A percentile compares a stretch with the other conserved stretches of the same genome.
These are phyloP conservation scores for Penaeus indicus DNA, from an alignment of 1,140 invertebrate species.

Conservation along the genomic window DNA sequence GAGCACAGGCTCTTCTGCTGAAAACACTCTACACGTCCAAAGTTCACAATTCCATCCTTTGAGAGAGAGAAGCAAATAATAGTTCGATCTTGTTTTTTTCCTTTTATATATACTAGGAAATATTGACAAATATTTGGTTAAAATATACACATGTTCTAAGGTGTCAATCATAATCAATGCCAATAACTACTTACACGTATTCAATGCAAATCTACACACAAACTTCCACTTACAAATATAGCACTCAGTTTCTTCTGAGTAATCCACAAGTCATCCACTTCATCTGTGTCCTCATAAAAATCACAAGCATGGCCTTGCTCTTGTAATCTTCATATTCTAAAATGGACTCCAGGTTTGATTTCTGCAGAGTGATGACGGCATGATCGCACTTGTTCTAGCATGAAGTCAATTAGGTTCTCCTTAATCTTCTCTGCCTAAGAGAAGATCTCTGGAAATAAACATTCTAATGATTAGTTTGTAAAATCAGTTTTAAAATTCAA, in stretches of 20 bases:
- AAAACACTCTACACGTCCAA: slow-evolving; percentile 36
- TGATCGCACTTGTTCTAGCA: slow-evolving; percentile 70
- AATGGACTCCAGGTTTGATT: slow-evolving; percentile 67
- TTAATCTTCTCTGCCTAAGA: slow-evolving; percentile 71
- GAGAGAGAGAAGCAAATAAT: neutral
- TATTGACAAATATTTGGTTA: no score
- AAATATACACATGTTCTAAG: no score
- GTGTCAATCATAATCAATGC: no score
- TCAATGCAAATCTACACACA: neutral
- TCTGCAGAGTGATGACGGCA: slow-evolving; percentile 68
- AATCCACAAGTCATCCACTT: slow-evolving; percentile 73
- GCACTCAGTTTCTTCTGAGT: slow-evolving; percentile 76
- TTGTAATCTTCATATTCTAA: slow-evolving; percentile 21
- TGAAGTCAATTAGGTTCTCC: slow-evolving; percentile 70
- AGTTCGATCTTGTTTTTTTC: no score
- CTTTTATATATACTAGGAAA: no score
- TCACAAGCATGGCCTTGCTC: slow-evolving; percentile 71
- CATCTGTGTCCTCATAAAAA: slow-evolving; percentile 72
- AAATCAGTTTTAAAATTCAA: neutral
- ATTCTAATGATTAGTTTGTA: neutral
- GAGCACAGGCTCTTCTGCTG: slow-evolving; percentile 17
- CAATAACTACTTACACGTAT: neutral
- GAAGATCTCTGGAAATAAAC: slow-evolving; percentile 69
- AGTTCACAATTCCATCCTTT: slow-evolving; percentile 44
- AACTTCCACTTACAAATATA: slow-evolving; percentile 75